Evolutionary conservation across 1,140 invertebrate genomes (phyloP), one percentile per base, ranked within the genome.

Genomic region (Metopolophium dirhodum): DNA sequence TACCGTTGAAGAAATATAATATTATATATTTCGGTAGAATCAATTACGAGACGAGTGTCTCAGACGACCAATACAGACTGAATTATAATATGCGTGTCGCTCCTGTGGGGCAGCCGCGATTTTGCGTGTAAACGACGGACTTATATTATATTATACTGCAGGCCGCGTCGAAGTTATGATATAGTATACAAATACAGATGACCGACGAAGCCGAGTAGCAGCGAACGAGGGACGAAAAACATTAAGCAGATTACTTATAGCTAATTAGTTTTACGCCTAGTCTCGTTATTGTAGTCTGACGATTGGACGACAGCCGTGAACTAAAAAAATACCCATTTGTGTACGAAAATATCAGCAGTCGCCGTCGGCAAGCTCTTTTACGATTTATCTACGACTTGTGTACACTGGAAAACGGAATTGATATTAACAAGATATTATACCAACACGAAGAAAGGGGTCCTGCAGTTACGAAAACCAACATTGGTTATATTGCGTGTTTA

Each of bases 21-120:
- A 77, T n/a, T 77, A 77, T 61, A 30, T 51, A 83, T 92, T 92
- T 83, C 47, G 77, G 51, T 83, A 37, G 47, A 91, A 91, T 91
- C 68, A 82, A 91, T 91, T 83, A 47, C 41, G 7, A 82, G 20
- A 91, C 47, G 47, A 49, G 47, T 49, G 41, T 41, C 41, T 47
- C 7, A 47, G 7, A 47, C 22, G n/a, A 49, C 91, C 47, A 57
- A 18, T 51, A 57, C 30, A 22, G 8, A 51, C 86, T n/a, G 45
- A 8, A 20, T 23, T 41, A 85, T 26, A n/a, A 87, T 47, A 87
- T 35, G 47, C 86, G 86, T 88, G 86, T 88, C 86, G 86, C n/a
- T 54, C 49, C 49, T 41, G 88, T 23, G 35, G 11, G n/a, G 49
- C 35, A 37, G 30, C 4, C 37, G 2, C 23, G 23, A 41, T 45